Evolutionary conservation across 2,113 vertebrate genomes (phyloP), one percentile per base, ranked within the genome.

Genomic region (Cynoglossus semilaevis): DNA sequence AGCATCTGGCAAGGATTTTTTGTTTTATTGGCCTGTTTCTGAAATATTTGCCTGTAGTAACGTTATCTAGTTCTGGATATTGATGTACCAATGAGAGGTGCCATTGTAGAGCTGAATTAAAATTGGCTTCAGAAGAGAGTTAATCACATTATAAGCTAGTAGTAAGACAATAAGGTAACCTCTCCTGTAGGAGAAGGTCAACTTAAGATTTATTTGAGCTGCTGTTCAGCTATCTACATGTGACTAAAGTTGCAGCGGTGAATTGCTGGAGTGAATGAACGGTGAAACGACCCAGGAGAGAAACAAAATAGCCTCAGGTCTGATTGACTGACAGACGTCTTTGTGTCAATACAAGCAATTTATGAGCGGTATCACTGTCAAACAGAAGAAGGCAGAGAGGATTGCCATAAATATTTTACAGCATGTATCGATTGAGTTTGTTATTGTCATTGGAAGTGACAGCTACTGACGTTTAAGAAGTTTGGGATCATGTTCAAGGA

Each of bases 261-360:
- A 13, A 14, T n/a, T n/a, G n/a, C n/a, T n/a, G n/a, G n/a, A n/a
- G n/a, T 41, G 9, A 3, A 11, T 41, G 1, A n/a, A n/a, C 9
- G 13, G 54, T 46, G 42, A 46, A 17, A 11, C 7, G 42, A 36
- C 22, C 42, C 55, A 5, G 22, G 54, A 29, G 54, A 57, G 54
- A n/a, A 36, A 58, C 22, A 18, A 29, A 55, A 43, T 17, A 44
- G 50, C 7, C 29, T 5, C 13, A 10, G 53, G 19, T 22, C 34
- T 48, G 56, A 47, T 16, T 36, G 41, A 57, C 43, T 47, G 45
- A 48, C 43, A 38, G 45, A 48, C 43, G 40, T 6, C 12, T 22
- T 9, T 8, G 5, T 17, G 54, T 57, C 54, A 36, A 13, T 54
- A 17, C 14, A 16, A 46, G 42, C 12, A 11, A 58, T 35, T 36